These are phyloP conservation scores for Stylophora pistillata DNA, from an alignment of 64 coral and sea anemone species.

Conservation along the genomic window DNA sequence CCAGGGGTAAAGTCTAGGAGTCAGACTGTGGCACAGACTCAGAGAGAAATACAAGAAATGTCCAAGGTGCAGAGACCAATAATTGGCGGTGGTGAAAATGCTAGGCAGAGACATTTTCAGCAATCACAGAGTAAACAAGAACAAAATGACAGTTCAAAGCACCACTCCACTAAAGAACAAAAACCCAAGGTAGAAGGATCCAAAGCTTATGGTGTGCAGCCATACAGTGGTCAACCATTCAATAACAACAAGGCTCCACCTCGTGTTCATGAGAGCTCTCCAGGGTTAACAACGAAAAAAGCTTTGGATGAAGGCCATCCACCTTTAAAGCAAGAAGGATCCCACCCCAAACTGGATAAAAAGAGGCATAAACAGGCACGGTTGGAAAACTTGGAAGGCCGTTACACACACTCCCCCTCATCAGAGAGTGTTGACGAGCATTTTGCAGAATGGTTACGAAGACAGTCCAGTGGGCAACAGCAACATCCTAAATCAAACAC, in stretches of 20 bases:
- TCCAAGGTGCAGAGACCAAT: not conserved
- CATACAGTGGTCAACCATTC: conserved; percentile 11
- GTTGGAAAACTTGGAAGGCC: not conserved
- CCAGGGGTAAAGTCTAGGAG: not conserved
- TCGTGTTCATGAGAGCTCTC: not conserved
- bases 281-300: not conserved
- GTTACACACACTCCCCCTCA: conserved; percentile 24
- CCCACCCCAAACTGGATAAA: not conserved
- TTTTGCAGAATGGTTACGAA: conserved; percentile 59
- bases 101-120: not conserved
- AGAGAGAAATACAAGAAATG: not conserved
- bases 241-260: not conserved
- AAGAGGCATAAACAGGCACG: conserved; percentile 1
- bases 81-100: not conserved
- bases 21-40: not conserved
- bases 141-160: conserved; percentile 2
- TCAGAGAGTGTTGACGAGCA: conserved; percentile 54
- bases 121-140: conserved; percentile 8
- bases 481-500: conserved; percentile 5
- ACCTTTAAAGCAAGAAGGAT: not conserved
- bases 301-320: not conserved
- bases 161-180: not conserved
- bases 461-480: conserved; percentile 20
- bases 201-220: not conserved
- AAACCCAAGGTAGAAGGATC: not conserved